phyloP scores from a whole-genome alignment of 2,888 invertebrate genomes.

The Chouioia cunea region DNA sequence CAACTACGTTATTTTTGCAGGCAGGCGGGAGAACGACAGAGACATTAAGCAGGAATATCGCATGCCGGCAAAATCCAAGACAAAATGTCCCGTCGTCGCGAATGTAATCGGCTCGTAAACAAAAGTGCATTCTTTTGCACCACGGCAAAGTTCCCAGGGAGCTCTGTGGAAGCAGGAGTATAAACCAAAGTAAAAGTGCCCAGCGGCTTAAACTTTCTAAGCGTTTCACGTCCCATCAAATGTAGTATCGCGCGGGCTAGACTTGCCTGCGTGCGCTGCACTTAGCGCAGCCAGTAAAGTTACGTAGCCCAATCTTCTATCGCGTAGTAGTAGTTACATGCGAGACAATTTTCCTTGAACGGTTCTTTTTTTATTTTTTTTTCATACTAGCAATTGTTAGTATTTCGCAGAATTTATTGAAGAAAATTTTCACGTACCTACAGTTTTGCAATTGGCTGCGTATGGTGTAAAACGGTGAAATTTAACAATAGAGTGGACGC shows the following conservation, averaged over 20 bases:
- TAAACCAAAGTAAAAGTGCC: slow-evolving; percentile 56
- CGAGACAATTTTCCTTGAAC: no score
- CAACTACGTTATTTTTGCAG: no score
- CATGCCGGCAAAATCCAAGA: background rate
- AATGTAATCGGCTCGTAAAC: slow-evolving; percentile 47
- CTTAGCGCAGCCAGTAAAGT: background rate
- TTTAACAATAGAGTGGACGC: slow-evolving; percentile 10
- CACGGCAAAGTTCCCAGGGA: slow-evolving; percentile 38
- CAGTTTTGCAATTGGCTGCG: background rate
- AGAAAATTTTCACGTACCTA: no score
- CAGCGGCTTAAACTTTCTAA: slow-evolving; percentile 59
- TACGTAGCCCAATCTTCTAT: no score
- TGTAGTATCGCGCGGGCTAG: slow-evolving; percentile 44
- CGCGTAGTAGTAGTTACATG: no score
- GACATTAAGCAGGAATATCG: no score
- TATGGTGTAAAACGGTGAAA: no score
- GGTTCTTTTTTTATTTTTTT: no score
- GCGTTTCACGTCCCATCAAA: slow-evolving; percentile 55
- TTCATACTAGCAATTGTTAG: background rate
- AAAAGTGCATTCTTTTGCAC: slow-evolving; percentile 56
- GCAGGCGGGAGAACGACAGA: no score
- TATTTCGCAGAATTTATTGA: slow-evolving; percentile 3
- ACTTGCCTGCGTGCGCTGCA: slow-evolving; percentile 1
- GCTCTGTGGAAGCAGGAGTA: slow-evolving; percentile 34
- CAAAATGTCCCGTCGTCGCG: slow-evolving; percentile 21